Percentiles rank a stretch among this genome's conserved stretches.
Conservation (phyloP, 1,140 invertebrate species). For the Tetranychus urticae region DNA sequence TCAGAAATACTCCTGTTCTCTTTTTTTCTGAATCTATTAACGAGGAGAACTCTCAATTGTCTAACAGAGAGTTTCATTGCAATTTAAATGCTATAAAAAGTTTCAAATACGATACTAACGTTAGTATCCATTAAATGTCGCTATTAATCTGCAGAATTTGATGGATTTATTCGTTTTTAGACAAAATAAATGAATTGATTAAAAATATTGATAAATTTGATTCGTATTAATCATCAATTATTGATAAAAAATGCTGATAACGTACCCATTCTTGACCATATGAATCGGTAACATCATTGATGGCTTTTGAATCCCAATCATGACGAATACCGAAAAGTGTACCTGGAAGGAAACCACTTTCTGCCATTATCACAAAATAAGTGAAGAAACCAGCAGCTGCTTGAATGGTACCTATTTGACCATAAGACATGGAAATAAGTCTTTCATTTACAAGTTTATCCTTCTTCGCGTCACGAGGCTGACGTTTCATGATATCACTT, state of each 20-base stretch:
- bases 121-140: too few species aligned
- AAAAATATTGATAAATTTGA: too few species aligned
- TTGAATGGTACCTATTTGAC: slow-evolving; percentile 29
- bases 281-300: slow-evolving; percentile 31
- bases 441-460: slow-evolving; percentile 99
- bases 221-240: neutral
- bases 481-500: slow-evolving; percentile 97
- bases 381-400: slow-evolving; percentile 26
- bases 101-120: too few species aligned
- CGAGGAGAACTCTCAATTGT: too few species aligned
- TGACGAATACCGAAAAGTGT: slow-evolving; percentile 26
- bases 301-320: slow-evolving; percentile 28
- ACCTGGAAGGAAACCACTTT: slow-evolving; percentile 31
- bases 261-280: slow-evolving; percentile 33
- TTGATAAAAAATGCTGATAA: neutral
- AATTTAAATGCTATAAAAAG: too few species aligned
- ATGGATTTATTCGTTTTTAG: neutral
- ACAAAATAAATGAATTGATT: neutral
- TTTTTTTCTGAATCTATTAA: too few species aligned
- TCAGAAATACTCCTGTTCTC: too few species aligned
- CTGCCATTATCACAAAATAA: slow-evolving; percentile 33
- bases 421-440: slow-evolving; percentile 47
- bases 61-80: too few species aligned
- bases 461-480: slow-evolving; percentile 70
- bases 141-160: neutral